Evolutionary conservation across 2,797 vertebrate species (phyloP).

Genomic region (Alcedo atthis): DNA sequence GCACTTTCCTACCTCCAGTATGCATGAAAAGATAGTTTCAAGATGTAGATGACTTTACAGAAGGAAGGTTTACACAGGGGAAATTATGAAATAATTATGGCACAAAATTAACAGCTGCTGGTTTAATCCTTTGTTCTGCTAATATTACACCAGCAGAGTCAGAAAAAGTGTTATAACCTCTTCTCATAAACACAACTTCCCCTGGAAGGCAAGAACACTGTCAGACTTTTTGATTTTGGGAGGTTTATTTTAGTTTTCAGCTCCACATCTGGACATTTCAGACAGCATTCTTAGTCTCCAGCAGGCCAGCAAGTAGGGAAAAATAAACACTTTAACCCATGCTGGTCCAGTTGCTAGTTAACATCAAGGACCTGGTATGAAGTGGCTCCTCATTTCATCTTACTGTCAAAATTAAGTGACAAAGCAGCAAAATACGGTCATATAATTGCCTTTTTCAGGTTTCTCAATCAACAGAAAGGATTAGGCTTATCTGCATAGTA

Average conservation of each 20-base stretch:
- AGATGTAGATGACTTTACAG: background rate
- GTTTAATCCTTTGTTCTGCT: background rate
- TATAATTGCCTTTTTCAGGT: background rate
- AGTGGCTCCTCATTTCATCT: background rate
- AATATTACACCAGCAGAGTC: background rate
- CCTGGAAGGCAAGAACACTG: background rate
- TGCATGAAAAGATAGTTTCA: background rate
- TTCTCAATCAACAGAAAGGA: background rate
- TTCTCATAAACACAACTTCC: background rate
- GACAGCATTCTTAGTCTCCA: background rate
- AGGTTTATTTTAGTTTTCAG: background rate
- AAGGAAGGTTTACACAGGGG: background rate
- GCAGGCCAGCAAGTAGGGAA: background rate
- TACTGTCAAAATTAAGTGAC: background rate
- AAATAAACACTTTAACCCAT: background rate
- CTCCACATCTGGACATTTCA: background rate
- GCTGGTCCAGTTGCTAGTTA: background rate
- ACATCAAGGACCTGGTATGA: background rate
- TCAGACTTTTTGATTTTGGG: background rate
- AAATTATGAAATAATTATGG: background rate
- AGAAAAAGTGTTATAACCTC: background rate
- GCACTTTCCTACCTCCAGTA: background rate
- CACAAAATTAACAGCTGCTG: background rate
- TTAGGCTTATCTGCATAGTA: background rate
- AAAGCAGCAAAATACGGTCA: background rate